Evolutionary conservation across 2,113 vertebrate genomes (phyloP).

Genomic region (Heterotilapia buettikoferi): DNA sequence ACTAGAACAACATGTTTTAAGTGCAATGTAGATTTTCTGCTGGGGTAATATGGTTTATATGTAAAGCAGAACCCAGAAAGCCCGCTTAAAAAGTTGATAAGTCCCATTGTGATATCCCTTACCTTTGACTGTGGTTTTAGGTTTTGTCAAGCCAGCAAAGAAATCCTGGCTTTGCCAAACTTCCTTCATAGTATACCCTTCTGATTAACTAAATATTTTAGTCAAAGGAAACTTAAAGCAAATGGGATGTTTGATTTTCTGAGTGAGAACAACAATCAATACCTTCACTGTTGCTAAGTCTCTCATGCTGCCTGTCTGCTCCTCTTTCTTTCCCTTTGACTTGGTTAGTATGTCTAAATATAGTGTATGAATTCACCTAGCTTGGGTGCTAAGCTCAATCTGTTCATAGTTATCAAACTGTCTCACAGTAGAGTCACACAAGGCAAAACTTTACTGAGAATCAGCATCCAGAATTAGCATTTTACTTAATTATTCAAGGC

Average conservation of each 20-base stretch:
- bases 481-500: neutral
- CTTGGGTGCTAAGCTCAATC: neutral
- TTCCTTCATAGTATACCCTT: neutral
- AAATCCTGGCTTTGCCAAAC: neutral
- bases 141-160: neutral
- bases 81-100: accelerated
- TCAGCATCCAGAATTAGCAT: neutral
- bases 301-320: neutral
- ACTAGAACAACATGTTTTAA: neutral
- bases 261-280: neutral
- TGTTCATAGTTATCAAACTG: neutral
- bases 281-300: neutral
- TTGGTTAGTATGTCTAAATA: conserved; percentile 12
- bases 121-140: neutral
- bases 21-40: neutral
- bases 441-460: neutral
- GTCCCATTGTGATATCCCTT: neutral
- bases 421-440: neutral
- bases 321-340: neutral
- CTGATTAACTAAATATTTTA: neutral
- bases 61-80: neutral
- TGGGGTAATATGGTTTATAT: neutral
- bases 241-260: neutral
- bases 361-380: neutral
- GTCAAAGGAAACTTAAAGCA: neutral